phyloP scores from a whole-genome alignment of 1,140 invertebrate genomes.

The Hycleus phaleratus region DNA sequence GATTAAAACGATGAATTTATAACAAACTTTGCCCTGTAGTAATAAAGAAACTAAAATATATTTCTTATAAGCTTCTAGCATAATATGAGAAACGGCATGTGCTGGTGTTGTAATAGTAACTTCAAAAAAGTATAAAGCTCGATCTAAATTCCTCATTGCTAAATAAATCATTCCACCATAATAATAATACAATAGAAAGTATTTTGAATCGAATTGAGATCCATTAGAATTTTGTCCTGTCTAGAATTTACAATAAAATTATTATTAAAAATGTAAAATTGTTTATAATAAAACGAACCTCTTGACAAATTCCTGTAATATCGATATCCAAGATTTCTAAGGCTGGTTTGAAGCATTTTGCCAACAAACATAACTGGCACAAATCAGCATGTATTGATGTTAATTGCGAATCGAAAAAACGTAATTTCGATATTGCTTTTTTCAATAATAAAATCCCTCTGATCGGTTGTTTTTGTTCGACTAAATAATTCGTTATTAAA shows the following conservation, averaged over 20 bases:
- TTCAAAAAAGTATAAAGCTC: slow-evolving; percentile 92
- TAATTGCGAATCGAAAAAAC: slow-evolving; percentile 77
- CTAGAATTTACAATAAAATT: slow-evolving; percentile 17
- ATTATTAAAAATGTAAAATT: slow-evolving; percentile 14
- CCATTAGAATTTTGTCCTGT: slow-evolving; percentile 29
- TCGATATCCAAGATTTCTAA: slow-evolving; percentile 83
- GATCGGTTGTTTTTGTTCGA: slow-evolving; percentile 69
- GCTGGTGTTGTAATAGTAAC: slow-evolving; percentile 88
- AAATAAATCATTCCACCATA: slow-evolving; percentile 97
- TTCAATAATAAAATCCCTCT: slow-evolving; percentile 76
- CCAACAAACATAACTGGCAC: slow-evolving; percentile 82
- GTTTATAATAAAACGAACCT: slow-evolving; percentile 46
- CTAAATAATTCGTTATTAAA: slow-evolving; percentile 65
- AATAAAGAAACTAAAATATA: slow-evolving; percentile 88
- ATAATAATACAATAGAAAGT: slow-evolving; percentile 92
- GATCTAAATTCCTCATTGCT: slow-evolving; percentile 84
- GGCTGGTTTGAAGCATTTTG: slow-evolving; percentile 89
- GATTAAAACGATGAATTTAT: neutral
- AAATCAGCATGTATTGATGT: slow-evolving; percentile 92
- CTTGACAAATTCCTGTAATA: slow-evolving; percentile 82
- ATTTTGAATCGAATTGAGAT: slow-evolving; percentile 76
- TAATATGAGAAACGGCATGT: slow-evolving; percentile 89
- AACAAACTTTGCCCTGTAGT: slow-evolving; percentile 73
- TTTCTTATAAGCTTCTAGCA: slow-evolving; percentile 96
- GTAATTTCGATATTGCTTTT: slow-evolving; percentile 83